Evolutionary conservation across 2,113 vertebrate genomes (phyloP).

Genomic region (Anolis sagrei): DNA sequence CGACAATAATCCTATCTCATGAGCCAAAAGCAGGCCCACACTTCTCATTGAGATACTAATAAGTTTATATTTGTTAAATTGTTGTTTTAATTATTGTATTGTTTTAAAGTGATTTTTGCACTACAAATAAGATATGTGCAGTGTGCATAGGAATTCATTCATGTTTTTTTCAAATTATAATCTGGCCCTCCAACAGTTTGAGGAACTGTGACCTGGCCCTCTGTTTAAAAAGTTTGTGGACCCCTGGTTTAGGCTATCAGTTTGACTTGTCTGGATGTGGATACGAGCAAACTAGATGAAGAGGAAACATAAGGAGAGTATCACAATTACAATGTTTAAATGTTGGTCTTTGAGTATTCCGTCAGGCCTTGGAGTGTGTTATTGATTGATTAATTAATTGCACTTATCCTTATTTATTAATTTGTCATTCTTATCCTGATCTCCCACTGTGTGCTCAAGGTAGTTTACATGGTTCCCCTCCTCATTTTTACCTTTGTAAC

Average conservation of each 20-base stretch:
- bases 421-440: background rate
- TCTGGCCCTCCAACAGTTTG: no score
- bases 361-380: background rate
- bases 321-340: background rate
- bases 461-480: background rate
- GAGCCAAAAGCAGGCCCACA: no score
- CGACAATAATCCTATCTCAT: no score
- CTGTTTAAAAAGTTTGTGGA: no score
- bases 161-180: no score
- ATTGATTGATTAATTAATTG: background rate
- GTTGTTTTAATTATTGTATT: no score
- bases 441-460: background rate
- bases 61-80: no score
- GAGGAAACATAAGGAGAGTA: background rate
- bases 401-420: background rate
- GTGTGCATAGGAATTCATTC: no score
- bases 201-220: no score
- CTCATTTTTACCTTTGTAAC: background rate
- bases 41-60: no score
- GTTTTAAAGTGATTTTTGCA: no score
- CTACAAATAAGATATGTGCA: no score
- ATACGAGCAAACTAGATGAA: background rate
- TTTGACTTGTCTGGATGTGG: background rate
- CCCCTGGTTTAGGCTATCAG: background rate
- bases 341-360: background rate